Evolutionary conservation across 2,113 vertebrate species (phyloP).

Genomic region (Rafetus swinhoei): DNA sequence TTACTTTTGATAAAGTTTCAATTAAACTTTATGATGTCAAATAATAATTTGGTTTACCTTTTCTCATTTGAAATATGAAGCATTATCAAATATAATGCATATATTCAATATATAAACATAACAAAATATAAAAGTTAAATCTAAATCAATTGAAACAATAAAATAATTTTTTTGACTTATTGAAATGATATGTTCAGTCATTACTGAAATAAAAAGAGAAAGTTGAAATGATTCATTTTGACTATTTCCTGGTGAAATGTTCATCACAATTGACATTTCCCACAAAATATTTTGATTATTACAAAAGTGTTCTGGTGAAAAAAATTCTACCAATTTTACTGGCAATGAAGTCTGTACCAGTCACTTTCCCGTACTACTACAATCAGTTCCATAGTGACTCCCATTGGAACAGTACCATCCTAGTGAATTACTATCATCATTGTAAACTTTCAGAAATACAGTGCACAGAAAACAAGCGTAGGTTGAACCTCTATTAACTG

Average conservation of each 20-base stretch:
- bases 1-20: neutral
- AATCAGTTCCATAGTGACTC: neutral
- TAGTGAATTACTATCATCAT: neutral
- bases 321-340: neutral
- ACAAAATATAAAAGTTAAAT: neutral
- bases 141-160: neutral
- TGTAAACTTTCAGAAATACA: neutral
- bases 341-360: neutral
- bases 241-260: neutral
- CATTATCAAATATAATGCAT: neutral
- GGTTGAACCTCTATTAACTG: too few species aligned
- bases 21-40: neutral
- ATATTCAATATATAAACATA: neutral
- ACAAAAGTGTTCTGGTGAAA: neutral
- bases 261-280: rapidly evolving
- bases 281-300: neutral
- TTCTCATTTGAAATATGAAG: neutral
- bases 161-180: neutral
- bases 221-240: neutral
- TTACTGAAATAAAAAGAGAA: neutral
- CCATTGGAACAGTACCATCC: neutral
- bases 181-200: neutral
- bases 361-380: neutral
- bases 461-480: neutral
- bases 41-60: neutral